Evolutionary conservation across 2,113 vertebrate genomes (phyloP).

Genomic region (Ursus arctos): DNA sequence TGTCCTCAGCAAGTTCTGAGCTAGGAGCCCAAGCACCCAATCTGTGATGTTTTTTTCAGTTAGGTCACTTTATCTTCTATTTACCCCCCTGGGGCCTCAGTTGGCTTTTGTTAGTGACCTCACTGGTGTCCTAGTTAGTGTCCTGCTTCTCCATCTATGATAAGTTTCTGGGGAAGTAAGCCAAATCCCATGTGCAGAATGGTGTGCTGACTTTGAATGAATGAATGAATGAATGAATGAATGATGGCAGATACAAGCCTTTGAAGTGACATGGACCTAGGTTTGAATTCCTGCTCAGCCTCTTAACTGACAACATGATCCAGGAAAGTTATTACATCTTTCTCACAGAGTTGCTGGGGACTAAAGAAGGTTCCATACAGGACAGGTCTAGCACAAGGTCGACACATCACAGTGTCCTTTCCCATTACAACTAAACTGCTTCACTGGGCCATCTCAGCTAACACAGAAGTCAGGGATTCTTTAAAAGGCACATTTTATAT

Average conservation of each 20-base stretch:
- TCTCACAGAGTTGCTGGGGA: background rate
- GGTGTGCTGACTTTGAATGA: background rate
- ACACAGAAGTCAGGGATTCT: background rate
- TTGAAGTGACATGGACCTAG: background rate
- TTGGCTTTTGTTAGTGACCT: background rate
- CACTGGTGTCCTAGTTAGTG: background rate
- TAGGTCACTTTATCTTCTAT: background rate
- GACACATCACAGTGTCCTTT: background rate
- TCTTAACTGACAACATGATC: background rate
- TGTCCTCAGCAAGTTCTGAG: background rate
- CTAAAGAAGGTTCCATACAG: no score
- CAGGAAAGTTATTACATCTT: background rate
- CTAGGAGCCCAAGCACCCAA: background rate
- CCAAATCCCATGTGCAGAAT: background rate
- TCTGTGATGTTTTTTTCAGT: background rate
- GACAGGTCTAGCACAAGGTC: background rate
- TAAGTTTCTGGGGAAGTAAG: background rate
- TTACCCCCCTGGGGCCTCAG: background rate
- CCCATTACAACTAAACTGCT: background rate
- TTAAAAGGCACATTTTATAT: background rate
- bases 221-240: background rate
- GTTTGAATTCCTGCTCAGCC: background rate
- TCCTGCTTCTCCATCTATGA: background rate
- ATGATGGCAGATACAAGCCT: background rate
- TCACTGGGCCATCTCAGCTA: background rate